Evolutionary conservation across 2,113 vertebrate species (phyloP).

Genomic region (Saguinus imperator): DNA sequence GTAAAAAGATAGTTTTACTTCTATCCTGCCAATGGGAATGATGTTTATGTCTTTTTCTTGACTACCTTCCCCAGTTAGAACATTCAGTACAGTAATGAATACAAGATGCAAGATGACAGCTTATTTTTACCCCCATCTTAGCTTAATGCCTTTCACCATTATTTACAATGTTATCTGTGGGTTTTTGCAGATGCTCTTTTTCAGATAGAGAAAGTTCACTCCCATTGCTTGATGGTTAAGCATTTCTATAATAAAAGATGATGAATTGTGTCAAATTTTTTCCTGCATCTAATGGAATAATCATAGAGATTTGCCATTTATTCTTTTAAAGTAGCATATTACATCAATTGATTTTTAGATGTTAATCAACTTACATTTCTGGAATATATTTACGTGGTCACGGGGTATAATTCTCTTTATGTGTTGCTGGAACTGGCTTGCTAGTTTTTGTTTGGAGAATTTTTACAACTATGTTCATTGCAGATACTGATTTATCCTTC

Average conservation of each 20-base stretch:
- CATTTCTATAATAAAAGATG: not conserved
- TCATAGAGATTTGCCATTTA: not conserved
- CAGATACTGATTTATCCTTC: not conserved
- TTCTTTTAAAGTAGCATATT: not conserved
- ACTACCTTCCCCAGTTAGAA: not conserved
- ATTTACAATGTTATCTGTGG: not conserved
- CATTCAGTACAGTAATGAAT: not conserved
- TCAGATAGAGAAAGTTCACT: not conserved
- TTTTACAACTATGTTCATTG: not conserved
- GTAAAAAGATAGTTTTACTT: not conserved
- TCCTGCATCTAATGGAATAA: not conserved
- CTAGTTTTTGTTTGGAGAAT: not conserved
- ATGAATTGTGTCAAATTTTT: not conserved
- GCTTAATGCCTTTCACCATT: not conserved
- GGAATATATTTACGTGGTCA: not conserved
- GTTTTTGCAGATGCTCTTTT: not conserved
- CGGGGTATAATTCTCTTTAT: not conserved
- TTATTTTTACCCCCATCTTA: not conserved
- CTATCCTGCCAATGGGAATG: not conserved
- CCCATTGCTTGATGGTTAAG: not conserved
- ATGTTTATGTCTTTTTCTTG: not conserved
- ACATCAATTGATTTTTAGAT: not conserved
- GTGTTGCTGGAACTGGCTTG: not conserved
- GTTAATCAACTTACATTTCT: not conserved
- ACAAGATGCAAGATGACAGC: not conserved